Percentiles rank a stretch among this genome's conserved stretches.
Conservation (phyloP, 2,797 vertebrate genomes). For the Rhynchonycteris naso region DNA sequence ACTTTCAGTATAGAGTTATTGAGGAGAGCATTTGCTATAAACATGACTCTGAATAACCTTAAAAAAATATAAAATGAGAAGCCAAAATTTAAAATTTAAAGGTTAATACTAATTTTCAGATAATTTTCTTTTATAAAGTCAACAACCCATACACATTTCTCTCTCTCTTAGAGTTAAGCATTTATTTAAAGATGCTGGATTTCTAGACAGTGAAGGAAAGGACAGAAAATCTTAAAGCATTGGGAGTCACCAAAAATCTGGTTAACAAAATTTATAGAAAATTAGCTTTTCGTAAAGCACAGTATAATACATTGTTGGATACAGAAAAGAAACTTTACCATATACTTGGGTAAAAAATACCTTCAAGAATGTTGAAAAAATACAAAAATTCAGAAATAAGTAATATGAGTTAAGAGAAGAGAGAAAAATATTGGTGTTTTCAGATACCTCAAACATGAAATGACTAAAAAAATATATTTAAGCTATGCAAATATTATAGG, state of each 20-base stretch:
- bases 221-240: background rate
- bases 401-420: background rate
- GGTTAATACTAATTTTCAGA: background rate
- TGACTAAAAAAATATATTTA: background rate
- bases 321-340: background rate
- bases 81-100: background rate
- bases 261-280: background rate
- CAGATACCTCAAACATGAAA: background rate
- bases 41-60: background rate
- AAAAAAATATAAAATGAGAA: background rate
- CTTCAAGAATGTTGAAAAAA: background rate
- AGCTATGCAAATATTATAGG: background rate
- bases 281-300: background rate
- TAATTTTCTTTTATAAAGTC: slow-evolving; percentile 34
- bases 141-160: background rate
- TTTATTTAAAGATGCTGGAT: background rate
- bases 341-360: background rate
- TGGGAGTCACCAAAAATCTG: background rate
- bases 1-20: background rate
- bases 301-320: background rate
- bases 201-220: background rate
- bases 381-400: background rate
- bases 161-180: background rate
- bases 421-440: background rate
- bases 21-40: background rate